These are phyloP conservation scores for Platyura marginata DNA, from an alignment of 1,140 invertebrate species.

Conservation along the genomic window DNA sequence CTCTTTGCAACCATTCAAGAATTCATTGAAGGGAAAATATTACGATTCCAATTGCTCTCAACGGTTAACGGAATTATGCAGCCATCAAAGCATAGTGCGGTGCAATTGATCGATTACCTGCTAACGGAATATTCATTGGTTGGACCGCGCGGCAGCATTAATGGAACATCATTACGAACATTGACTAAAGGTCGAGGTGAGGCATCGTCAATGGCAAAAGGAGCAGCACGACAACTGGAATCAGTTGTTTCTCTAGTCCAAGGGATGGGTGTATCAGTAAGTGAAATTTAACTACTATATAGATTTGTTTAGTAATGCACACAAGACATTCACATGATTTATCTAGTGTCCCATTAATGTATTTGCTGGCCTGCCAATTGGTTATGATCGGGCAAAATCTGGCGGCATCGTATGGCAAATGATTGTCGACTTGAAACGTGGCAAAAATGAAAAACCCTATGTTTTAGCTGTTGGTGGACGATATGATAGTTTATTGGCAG, in stretches of 20 bases:
- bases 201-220: slow-evolving; percentile 39
- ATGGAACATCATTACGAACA: slow-evolving; percentile 36
- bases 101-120: slow-evolving; percentile 48
- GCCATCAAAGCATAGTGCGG: slow-evolving; percentile 47
- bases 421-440: slow-evolving; percentile 16
- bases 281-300: slow-evolving; percentile 4
- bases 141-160: slow-evolving; percentile 26
- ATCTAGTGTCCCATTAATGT: slow-evolving; percentile 20
- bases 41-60: slow-evolving; percentile 51
- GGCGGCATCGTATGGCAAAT: slow-evolving; percentile 23
- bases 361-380: slow-evolving; percentile 16
- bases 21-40: slow-evolving; percentile 34
- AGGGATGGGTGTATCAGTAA: slow-evolving; percentile 53
- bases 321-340: neutral
- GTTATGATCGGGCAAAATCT: slow-evolving; percentile 14
- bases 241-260: slow-evolving; percentile 44
- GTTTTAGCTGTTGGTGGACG: slow-evolving; percentile 28
- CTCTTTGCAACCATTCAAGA: slow-evolving; percentile 15
- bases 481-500: slow-evolving; percentile 27
- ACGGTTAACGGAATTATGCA: slow-evolving; percentile 44
- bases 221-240: slow-evolving; percentile 55
- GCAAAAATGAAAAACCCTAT: slow-evolving; percentile 7
- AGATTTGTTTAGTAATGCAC: neutral
- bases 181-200: slow-evolving; percentile 43
- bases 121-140: slow-evolving; percentile 47